Conservation (phyloP, 30 jellyfish, hydroid and myxozoan genomes). For the Sanderia malayensis region DNA sequence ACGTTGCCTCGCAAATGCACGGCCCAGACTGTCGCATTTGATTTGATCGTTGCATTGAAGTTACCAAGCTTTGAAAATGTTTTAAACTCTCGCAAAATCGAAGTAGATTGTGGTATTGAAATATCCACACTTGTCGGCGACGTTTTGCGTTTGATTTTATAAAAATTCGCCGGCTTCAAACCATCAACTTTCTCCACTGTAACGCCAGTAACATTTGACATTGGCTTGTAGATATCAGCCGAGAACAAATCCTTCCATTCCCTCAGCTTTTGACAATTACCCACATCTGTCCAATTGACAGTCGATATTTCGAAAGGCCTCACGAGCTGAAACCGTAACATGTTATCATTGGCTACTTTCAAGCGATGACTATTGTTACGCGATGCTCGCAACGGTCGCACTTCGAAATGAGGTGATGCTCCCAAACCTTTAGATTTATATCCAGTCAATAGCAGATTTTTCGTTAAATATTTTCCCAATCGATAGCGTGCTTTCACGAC, state of each 20-base stretch:
- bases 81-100: constrained; percentile 14
- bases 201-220: neutral
- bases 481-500: neutral
- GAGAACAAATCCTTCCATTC: neutral
- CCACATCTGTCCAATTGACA: neutral
- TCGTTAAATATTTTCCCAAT: neutral
- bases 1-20: constrained; percentile 22
- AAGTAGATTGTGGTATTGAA: neutral
- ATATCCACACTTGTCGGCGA: neutral
- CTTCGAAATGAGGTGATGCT: neutral
- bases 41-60: constrained; percentile 17
- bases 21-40: constrained; percentile 15
- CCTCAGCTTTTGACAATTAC: neutral
- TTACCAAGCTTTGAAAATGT: neutral
- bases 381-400: neutral
- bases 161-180: neutral
- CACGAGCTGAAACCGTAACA: neutral
- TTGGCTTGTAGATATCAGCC: neutral
- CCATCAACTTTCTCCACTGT: neutral
- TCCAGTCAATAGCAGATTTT: neutral
- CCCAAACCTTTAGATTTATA: neutral
- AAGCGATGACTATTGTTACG: neutral
- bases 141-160: neutral
- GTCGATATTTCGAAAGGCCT: neutral
- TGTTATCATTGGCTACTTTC: neutral